Conservation (phyloP, 1,140 invertebrate species). For the Plutomurus gul region DNA sequence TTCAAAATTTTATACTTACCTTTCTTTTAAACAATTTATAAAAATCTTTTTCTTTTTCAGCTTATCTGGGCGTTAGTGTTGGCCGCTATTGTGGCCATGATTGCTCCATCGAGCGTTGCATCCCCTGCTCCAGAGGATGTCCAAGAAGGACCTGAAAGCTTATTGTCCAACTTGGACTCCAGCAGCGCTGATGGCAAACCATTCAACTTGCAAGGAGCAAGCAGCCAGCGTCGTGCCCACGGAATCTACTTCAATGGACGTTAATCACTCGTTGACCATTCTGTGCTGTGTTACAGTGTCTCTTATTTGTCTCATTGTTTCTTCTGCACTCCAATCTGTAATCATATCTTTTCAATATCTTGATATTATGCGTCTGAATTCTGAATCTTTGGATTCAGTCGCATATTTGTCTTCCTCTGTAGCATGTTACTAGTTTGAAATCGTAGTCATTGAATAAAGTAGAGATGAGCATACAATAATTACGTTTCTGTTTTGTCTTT, state of each 20-base stretch:
- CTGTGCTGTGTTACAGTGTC: too few relatives aligned
- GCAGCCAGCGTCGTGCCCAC: conserved; percentile 36
- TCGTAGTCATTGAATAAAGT: too few relatives aligned
- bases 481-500: too few relatives aligned
- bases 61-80: conserved; percentile 43
- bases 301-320: too few relatives aligned
- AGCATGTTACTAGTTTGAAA: too few relatives aligned
- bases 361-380: too few relatives aligned
- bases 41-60: not conserved
- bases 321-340: too few relatives aligned
- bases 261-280: too few relatives aligned
- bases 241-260: conserved; percentile 50
- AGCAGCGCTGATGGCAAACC: conserved; percentile 32
- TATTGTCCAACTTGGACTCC: conserved; percentile 37
- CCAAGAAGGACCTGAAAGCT: conserved; percentile 41
- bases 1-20: not conserved
- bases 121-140: conserved; percentile 1
- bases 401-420: too few relatives aligned
- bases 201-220: conserved; percentile 48
- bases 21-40: not conserved
- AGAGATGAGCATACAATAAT: too few relatives aligned
- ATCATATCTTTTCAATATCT: too few relatives aligned
- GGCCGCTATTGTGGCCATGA: conserved; percentile 38
- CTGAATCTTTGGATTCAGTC: too few relatives aligned
- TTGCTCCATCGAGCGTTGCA: conserved; percentile 11